phyloP scores from a whole-genome alignment of 2,797 vertebrate species.

The Syndactyla subalaris region DNA sequence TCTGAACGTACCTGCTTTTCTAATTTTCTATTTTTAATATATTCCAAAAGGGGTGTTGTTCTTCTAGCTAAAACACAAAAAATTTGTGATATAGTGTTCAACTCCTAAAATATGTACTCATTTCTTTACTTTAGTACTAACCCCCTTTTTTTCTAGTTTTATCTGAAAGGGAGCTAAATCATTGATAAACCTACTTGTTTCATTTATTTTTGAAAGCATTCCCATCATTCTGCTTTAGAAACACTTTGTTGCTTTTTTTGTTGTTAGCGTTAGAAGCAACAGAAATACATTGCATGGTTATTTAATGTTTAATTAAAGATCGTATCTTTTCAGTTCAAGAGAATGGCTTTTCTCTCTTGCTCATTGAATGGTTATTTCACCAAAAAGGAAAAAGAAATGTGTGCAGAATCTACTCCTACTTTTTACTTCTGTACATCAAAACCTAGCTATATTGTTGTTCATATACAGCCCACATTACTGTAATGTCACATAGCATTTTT shows the following conservation, averaged over 20 bases:
- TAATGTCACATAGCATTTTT: not conserved
- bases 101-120: slow-evolving; percentile 63
- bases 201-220: not conserved
- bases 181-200: not conserved
- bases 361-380: not conserved
- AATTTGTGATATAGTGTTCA: slow-evolving; percentile 66
- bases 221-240: slow-evolving; percentile 12
- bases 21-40: slow-evolving; percentile 98
- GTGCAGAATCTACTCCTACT: not conserved
- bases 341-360: not conserved
- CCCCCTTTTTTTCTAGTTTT: slow-evolving; percentile 42
- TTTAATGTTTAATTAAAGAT: not conserved
- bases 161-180: slow-evolving; percentile 13
- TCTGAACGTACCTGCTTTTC: slow-evolving; percentile 92
- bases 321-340: not conserved
- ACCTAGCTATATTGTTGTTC: not conserved
- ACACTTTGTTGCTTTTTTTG: not conserved
- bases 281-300: not conserved
- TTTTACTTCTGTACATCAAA: not conserved
- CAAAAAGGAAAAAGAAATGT: not conserved
- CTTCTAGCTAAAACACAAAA: slow-evolving; percentile 89
- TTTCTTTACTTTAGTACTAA: slow-evolving; percentile 47
- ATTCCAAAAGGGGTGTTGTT: slow-evolving; percentile 97
- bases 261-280: not conserved
- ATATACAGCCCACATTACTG: not conserved